Base-by-base conservation (phyloP, 2,888 invertebrate genomes). In the Aphodius granarius region DNA sequence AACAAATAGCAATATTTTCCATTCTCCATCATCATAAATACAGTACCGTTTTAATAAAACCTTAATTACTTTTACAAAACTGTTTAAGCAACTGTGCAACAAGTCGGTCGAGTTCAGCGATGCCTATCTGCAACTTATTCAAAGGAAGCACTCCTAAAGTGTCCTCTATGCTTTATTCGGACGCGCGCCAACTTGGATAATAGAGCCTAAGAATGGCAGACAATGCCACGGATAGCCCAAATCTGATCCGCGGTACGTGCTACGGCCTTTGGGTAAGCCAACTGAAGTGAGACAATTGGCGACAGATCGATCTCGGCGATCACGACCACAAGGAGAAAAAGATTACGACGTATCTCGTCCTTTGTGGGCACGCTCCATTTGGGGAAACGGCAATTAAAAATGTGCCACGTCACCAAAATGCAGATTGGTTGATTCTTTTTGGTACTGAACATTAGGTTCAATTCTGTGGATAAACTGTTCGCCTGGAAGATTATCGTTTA, bases 321-420 rank as follows among this genome's bases (percentile, higher is more conserved):
- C 43, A 9, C 4, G 43, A 6, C 43, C 9, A 43, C 43, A 6
- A n/a, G n/a, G n/a, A 43, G 9, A 43, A 43, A 43, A 43, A 43
- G 43, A 43, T 43, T 13, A 13, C 43, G 2, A 3, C 43, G n/a
- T n/a, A n/a, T n/a, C n/a, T n/a, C n/a, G 43, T 43, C 43, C 43
- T 43, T 43, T 62, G 62, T 74, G 23, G 70, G 71, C 74, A 74
- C 74, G 74, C 71, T 74, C 74, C 71, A 71, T 74, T 74, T 74
- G 74, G 23, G 74, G 71, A 74, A 71, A 74, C 64, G 22, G 74
- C 74, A 74, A 74, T 74, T 74, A 74, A 74, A 74, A 71, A 74
- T 71, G 23, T 64, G 74, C 20, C 71, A n/a, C 65, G 64, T 71
- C 74, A 73, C 66, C 22, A 43, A 13, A 43, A 43, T 43, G 43